A percentile compares a stretch with the other conserved stretches of the same genome.
These are phyloP conservation scores for Eueremaeus valkanovi DNA, from an alignment of 2,888 invertebrate species.

Conservation along the genomic window DNA sequence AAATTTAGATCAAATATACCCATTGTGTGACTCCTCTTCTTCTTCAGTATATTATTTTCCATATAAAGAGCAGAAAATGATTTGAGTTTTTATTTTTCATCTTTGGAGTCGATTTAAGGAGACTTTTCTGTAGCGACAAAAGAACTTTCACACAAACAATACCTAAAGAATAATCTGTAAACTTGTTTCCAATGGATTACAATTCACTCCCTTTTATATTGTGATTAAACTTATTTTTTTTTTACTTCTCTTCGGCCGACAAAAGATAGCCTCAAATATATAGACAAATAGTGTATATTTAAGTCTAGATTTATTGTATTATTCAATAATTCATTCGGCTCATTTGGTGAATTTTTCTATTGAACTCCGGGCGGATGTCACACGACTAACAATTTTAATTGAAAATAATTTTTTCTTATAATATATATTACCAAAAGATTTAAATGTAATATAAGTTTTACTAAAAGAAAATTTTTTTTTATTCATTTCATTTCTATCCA, in stretches of 20 bases:
- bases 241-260: not conserved
- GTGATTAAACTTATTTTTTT: not conserved
- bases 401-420: not conserved
- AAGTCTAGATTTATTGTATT: not conserved
- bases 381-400: not conserved
- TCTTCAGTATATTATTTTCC: not conserved
- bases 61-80: not conserved
- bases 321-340: too few relatives aligned
- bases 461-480: too few relatives aligned
- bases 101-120: not conserved
- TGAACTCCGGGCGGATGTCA: not conserved
- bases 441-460: too few relatives aligned
- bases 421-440: too few relatives aligned
- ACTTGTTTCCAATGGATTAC: not conserved
- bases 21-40: not conserved
- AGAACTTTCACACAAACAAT: not conserved
- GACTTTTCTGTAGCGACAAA: not conserved
- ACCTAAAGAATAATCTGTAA: not conserved
- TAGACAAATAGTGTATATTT: not conserved
- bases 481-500: too few relatives aligned
- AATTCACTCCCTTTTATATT: not conserved
- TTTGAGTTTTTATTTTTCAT: not conserved
- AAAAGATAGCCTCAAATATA: not conserved
- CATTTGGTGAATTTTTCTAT: too few relatives aligned
- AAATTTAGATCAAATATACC: slow-evolving; percentile 29